A percentile compares a stretch with the other conserved stretches of the same genome.
These are phyloP conservation scores for Menidia beryllina DNA, from an alignment of 2,113 vertebrate genomes.

Conservation along the genomic window DNA sequence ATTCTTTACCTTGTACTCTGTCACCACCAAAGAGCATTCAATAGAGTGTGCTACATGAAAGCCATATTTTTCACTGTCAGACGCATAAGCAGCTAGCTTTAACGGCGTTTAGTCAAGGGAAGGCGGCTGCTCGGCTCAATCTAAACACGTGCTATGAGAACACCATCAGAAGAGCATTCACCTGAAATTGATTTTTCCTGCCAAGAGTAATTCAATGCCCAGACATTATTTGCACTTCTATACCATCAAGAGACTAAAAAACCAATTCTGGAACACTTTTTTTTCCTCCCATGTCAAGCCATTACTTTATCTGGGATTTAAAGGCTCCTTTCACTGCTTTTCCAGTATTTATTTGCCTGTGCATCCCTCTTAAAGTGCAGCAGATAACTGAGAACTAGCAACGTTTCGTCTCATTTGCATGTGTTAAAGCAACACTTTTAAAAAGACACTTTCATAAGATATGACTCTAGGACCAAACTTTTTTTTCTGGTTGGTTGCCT, in stretches of 20 bases:
- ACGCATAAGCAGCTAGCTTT: conserved; percentile 7
- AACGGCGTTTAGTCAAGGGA: conserved; percentile 3
- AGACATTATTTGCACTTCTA: background rate
- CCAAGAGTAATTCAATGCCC: background rate
- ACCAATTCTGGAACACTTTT: too few species aligned
- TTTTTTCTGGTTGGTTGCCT: conserved; percentile 53
- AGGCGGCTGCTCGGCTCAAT: background rate
- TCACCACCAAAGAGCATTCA: background rate
- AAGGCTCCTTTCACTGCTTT: too few species aligned
- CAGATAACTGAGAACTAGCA: conserved; percentile 19
- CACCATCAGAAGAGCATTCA: conserved; percentile 3
- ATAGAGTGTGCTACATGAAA: background rate
- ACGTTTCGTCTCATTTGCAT: conserved; percentile 41
- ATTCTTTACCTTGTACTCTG: conserved; percentile 1
- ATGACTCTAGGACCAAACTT: conserved; percentile 42
- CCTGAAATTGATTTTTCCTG: conserved; percentile 17
- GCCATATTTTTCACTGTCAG: background rate
- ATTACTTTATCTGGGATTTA: too few species aligned
- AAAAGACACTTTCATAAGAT: conserved; percentile 19
- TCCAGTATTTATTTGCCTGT: background rate
- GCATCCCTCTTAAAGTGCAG: background rate
- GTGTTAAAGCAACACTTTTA: conserved; percentile 18
- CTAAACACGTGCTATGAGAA: background rate
- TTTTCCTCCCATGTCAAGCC: background rate
- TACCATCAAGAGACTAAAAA: background rate